Conservation (phyloP, 2,888 invertebrate genomes). For the Thyatira batis region DNA sequence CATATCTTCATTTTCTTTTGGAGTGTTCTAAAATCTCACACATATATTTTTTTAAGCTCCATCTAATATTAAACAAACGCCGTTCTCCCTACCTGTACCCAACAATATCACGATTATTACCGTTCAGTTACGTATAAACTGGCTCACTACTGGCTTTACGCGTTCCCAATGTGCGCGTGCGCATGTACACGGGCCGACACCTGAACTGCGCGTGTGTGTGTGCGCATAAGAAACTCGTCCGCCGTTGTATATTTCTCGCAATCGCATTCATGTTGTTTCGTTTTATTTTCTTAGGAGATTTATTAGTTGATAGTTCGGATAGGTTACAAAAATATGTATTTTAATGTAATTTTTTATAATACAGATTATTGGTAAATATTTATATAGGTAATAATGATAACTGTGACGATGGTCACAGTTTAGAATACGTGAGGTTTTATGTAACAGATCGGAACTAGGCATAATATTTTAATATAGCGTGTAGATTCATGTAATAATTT, state of each 20-base stretch:
- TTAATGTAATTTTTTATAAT: neutral
- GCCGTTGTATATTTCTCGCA: slow-evolving; percentile 18
- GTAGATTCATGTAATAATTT: too few species aligned
- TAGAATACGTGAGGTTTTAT: too few species aligned
- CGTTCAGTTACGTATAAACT: slow-evolving; percentile 79
- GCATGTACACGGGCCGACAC: slow-evolving; percentile 8
- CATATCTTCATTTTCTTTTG: too few species aligned
- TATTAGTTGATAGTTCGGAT: slow-evolving; percentile 24
- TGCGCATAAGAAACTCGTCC: slow-evolving; percentile 32
- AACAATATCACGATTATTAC: slow-evolving; percentile 75
- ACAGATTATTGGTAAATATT: too few species aligned
- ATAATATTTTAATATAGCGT: too few species aligned
- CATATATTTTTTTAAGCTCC: slow-evolving; percentile 2
- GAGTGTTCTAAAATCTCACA: too few species aligned
- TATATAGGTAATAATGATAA: too few species aligned
- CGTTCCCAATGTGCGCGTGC: slow-evolving; percentile 54
- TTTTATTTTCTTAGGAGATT: slow-evolving; percentile 38
- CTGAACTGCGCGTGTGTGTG: slow-evolving; percentile 18
- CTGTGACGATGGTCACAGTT: too few species aligned
- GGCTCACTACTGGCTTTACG: slow-evolving; percentile 77
- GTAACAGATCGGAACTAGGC: too few species aligned
- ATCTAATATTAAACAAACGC: slow-evolving; percentile 7
- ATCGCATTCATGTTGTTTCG: slow-evolving; percentile 21
- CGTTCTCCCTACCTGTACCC: slow-evolving; percentile 58
- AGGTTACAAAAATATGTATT: neutral